Base-by-base conservation (phyloP, 2,797 vertebrate species). In the Okamejei kenojei region DNA sequence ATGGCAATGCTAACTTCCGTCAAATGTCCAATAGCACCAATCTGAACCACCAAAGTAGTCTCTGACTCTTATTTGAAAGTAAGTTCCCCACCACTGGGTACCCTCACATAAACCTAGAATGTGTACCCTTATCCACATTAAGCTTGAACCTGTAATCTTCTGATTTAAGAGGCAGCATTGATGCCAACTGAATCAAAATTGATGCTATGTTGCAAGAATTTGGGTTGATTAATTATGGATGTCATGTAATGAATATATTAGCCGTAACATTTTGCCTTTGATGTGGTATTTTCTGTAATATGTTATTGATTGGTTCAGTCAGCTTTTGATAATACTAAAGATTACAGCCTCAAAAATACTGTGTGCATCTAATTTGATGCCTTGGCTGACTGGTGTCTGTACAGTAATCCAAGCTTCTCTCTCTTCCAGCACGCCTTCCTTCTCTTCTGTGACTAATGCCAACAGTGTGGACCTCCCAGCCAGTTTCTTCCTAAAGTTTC, bases 391-490 rank as follows among this genome's bases (percentile, higher is more conserved):
- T 23, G 71, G 38, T 91, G n/a, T 21, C 38, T 11, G 13, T 45
- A 11, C 26, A 29, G 21, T 92, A 58, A 92, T 58, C 63, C n/a
- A 65, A 9, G 2, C 10, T 91, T 45, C 81, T 32, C 82, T 0
- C 32, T 93, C 0, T 95, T 95, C 0, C 94, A 99, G 99, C 93
- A 99, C 98, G 8, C 98, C 99, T 0, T 99, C 99, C 0, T 99
- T 99, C 96, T 98, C 99, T 0, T 97, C 97, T 0, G 95, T 99
- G 95, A 99, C 98, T 92, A 99, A 98, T 95, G 97, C 99, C 93
- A 99, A 99, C 96, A 99, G 98, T n/a, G 98, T 99, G 95, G 99
- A 99, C 93, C 96, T 99, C 94, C 99, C 99, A 13, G 99, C 98
- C 71, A 99, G 98, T 94, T 99, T 99, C 96, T 99, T 98, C 96